Conservation (phyloP, 2,888 invertebrate species). For the Gari tellinella region DNA sequence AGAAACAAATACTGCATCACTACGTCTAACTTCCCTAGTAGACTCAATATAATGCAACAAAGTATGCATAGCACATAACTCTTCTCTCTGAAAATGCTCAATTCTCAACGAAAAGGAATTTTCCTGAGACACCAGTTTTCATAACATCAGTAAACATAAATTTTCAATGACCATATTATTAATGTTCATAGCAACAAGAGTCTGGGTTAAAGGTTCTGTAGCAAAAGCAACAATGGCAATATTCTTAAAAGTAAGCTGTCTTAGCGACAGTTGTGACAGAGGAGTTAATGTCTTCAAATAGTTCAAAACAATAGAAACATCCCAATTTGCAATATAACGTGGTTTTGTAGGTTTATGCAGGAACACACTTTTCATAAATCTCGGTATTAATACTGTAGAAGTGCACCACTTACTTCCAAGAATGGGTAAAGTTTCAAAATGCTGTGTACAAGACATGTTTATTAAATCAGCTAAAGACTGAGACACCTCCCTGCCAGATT, state of each 20-base stretch:
- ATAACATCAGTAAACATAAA: conserved; percentile 2
- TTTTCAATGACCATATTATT: conserved; percentile 26
- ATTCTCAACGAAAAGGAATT: conserved; percentile 19
- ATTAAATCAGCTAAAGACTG: no score
- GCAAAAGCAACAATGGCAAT: conserved; percentile 27
- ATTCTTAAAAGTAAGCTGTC: conserved; percentile 39
- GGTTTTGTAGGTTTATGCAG: conserved; percentile 21
- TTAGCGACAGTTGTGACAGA: conserved; percentile 15
- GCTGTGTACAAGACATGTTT: no score
- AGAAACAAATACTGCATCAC: conserved; percentile 29
- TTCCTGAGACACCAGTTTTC: conserved; percentile 6
- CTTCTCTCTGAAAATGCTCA: conserved; percentile 34
- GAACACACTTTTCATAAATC: conserved; percentile 46
- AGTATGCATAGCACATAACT: conserved; percentile 44
- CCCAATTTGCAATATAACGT: conserved; percentile 32
- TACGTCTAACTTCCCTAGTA: conserved; percentile 9
- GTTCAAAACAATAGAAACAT: conserved; percentile 27
- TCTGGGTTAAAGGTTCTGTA: conserved; percentile 32
- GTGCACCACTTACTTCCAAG: conserved; percentile 29
- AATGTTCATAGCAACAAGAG: conserved; percentile 28
- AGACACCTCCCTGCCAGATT: no score
- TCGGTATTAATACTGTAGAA: conserved; percentile 6
- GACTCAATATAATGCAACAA: conserved; percentile 25
- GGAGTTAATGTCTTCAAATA: conserved; percentile 29
- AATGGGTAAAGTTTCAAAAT: conserved; percentile 39